A percentile compares a stretch with the other conserved stretches of the same genome.
phyloP scores from a whole-genome alignment of 2,888 invertebrate species.

The Drosophila eohydei region DNA sequence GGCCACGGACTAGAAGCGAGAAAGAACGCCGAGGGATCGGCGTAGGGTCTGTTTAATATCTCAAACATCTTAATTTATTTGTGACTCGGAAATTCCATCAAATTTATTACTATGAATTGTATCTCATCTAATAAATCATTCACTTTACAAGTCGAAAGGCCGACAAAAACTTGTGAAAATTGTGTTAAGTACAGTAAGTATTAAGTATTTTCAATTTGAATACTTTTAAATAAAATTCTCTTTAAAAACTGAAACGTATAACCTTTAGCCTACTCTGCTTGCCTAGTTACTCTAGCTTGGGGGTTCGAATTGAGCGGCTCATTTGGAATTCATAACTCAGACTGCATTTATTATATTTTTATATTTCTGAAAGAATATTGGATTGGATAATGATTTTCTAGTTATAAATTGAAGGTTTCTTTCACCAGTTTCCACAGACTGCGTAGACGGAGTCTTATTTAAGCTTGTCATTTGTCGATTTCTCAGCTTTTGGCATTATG shows the following conservation, averaged over 20 bases:
- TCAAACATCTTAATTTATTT: conserved; percentile 27
- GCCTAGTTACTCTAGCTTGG: not conserved
- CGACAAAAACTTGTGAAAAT: too few relatives aligned
- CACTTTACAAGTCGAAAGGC: too few relatives aligned
- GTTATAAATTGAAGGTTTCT: not conserved
- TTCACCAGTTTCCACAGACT: not conserved
- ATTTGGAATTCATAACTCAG: not conserved
- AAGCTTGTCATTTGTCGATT: not conserved
- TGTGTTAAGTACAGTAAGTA: too few relatives aligned
- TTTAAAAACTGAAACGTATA: not conserved
- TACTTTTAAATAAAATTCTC: not conserved
- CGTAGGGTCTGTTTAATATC: conserved; percentile 20
- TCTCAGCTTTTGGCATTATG: conserved; percentile 6
- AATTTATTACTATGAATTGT: too few relatives aligned
- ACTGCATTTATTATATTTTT: not conserved
- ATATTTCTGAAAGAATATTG: too few relatives aligned
- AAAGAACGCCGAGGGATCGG: conserved; percentile 40
- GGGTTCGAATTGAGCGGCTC: not conserved
- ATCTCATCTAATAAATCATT: too few relatives aligned
- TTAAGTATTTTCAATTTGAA: not conserved
- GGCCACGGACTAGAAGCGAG: conserved; percentile 45
- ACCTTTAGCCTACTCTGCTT: not conserved
- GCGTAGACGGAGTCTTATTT: not conserved
- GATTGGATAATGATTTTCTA: not conserved
- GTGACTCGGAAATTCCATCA: not conserved